Base-by-base conservation (phyloP, 2,888 invertebrate species). In the Hypolimnas misippus region DNA sequence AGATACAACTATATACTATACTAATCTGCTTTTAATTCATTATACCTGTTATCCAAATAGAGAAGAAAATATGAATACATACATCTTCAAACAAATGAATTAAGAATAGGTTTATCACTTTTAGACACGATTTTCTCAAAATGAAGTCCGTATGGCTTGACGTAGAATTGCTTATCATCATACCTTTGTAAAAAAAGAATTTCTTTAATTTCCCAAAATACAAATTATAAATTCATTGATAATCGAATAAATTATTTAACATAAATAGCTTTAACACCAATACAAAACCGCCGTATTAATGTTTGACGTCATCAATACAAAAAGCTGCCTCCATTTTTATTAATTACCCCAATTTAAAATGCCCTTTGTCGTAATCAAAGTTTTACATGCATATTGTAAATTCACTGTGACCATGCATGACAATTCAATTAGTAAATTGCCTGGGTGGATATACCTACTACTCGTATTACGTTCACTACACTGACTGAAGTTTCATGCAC, bases 351-450 rank as follows among this genome's bases (percentile, higher is more conserved):
- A 44, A 19, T 44, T 12, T 12, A 19, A 21, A 44, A 42, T 42
- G 17, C 17, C 7, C 17, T 42, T 17, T 42, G 7, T 42, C 8
- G 42, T 42, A 42, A 42, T 17, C 7, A 17, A 16, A 42, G 10
- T 42, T 42, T 17, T 16, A 10, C 8, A 33, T 33, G 33, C 33
- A 42, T 42, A 10, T 42, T 42, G 17, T 42, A 42, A 42, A 19
- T 40, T 40, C 17, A 17, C 8, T 10, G 8, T 16, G 42, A 16
- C 1, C 17, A 17, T 2, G 42, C 17, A 3, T 17, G 17, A 33
- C 7, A 17, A 42, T 42, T 42, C 42, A 42, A 42, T 42, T 42
- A 42, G 33, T 21, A 17, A 46, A 29, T 33, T 16, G 6, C 54
- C 25, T 50, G 17, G 10, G 10, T 42, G 8, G 10, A 42, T 42